phyloP scores from a whole-genome alignment of 1,140 invertebrate species.

The Nylanderia fulva region DNA sequence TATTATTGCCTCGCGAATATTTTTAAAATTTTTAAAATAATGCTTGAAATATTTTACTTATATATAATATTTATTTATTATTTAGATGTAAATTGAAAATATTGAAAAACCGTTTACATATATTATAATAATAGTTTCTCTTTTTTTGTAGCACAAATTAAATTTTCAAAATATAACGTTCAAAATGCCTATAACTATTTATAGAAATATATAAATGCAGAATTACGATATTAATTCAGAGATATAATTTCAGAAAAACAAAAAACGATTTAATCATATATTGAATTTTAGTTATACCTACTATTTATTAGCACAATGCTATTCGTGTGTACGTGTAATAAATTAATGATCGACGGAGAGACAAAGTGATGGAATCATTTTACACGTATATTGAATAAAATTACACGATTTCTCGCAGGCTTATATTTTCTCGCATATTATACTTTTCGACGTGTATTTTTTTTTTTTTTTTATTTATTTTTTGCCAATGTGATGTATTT shows the following conservation, averaged over 20 bases:
- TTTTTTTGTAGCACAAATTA: conserved; percentile 9
- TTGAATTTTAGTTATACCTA: not conserved
- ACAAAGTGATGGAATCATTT: not conserved
- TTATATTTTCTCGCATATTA: not conserved
- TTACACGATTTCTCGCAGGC: not conserved
- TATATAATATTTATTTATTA: conserved; percentile 8
- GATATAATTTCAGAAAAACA: not conserved
- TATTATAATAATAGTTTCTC: conserved; percentile 2
- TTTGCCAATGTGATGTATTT: conserved; percentile 57
- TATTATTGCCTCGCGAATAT: not conserved
- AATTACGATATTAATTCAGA: not conserved
- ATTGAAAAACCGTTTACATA: not conserved
- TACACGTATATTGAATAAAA: not conserved
- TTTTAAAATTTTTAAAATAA: conserved; percentile 4
- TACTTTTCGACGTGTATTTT: not conserved
- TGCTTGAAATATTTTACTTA: not conserved
- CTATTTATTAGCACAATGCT: not conserved
- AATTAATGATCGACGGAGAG: not conserved
- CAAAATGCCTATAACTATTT: not conserved
- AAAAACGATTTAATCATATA: not conserved
- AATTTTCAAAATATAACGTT: not conserved
- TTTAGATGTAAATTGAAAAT: not conserved
- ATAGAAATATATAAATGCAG: not conserved
- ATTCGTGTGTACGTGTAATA: not conserved
- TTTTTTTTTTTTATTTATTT: conserved; percentile 56